phyloP scores from a whole-genome alignment of 2,888 invertebrate genomes.

The Xestobium rufovillosum region DNA sequence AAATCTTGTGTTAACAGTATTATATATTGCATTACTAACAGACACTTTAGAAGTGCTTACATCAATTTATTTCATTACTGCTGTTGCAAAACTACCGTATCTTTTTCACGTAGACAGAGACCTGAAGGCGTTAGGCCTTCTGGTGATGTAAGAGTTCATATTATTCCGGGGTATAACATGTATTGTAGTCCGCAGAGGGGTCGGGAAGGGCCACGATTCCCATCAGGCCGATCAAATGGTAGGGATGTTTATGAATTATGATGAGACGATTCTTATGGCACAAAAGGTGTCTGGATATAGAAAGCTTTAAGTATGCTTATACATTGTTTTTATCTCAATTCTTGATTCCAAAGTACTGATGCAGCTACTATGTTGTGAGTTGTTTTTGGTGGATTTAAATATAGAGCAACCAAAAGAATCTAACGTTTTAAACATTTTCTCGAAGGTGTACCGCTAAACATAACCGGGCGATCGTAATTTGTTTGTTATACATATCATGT shows the following conservation, averaged over 20 bases:
- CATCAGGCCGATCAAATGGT: conserved; percentile 45
- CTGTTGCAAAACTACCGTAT: conserved; percentile 68
- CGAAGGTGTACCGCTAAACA: too few species aligned
- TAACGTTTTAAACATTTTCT: too few species aligned
- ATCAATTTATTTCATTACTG: conserved; percentile 70
- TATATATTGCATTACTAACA: conserved; percentile 57
- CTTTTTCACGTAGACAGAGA: conserved; percentile 56
- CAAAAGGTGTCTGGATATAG: conserved; percentile 38
- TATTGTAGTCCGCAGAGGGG: conserved; percentile 55
- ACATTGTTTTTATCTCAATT: conserved; percentile 2
- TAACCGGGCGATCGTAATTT: too few species aligned
- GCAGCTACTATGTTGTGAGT: too few species aligned
- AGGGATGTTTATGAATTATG: conserved; percentile 52
- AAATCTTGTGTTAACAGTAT: conserved; percentile 62
- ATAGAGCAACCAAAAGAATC: too few species aligned
- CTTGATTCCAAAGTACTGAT: too few species aligned
- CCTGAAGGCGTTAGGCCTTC: conserved; percentile 43
- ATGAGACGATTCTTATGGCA: conserved; percentile 39
- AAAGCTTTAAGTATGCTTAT: conserved; percentile 6
- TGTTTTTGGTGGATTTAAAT: too few species aligned
- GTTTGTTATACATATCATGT: too few species aligned
- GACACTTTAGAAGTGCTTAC: conserved; percentile 63
- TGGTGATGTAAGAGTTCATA: conserved; percentile 65
- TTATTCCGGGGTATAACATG: conserved; percentile 63
- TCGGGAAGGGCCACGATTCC: conserved; percentile 36